These are phyloP conservation scores for Pristiophorus japonicus DNA, from an alignment of 2,113 vertebrate species.

Conservation along the genomic window DNA sequence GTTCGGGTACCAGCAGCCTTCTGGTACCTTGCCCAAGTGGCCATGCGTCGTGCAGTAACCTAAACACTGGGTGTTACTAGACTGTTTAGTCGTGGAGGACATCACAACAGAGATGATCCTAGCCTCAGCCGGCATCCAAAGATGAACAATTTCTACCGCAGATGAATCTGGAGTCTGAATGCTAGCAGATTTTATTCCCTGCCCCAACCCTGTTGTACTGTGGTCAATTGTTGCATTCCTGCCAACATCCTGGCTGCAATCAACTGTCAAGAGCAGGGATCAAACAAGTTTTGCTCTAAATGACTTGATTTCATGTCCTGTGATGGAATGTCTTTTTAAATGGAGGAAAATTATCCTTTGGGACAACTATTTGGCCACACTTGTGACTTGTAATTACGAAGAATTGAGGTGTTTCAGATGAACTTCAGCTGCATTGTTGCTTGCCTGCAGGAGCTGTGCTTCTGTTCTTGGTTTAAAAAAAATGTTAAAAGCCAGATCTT, in stretches of 20 bases:
- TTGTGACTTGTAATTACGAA: not conserved
- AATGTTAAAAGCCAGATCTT: not conserved
- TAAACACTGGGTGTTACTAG: not conserved
- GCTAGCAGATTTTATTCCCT: not conserved
- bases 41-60: not conserved
- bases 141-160: not conserved
- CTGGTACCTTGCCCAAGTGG: not conserved
- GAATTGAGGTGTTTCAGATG: not conserved
- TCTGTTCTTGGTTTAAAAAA: too few species aligned
- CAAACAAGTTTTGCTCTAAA: not conserved
- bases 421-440: too few species aligned
- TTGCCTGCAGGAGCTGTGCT: not conserved
- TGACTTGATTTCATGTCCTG: not conserved
- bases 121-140: not conserved
- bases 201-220: not conserved
- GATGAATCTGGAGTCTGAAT: not conserved
- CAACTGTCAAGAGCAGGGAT: not conserved
- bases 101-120: not conserved
- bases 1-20: not conserved
- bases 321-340: not conserved
- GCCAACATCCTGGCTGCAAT: not conserved
- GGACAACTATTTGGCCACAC: too few species aligned
- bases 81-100: not conserved
- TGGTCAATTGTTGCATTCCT: not conserved
- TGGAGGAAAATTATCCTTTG: not conserved